Conservation (phyloP, 2,888 invertebrate species). For the Rhagium mordax region DNA sequence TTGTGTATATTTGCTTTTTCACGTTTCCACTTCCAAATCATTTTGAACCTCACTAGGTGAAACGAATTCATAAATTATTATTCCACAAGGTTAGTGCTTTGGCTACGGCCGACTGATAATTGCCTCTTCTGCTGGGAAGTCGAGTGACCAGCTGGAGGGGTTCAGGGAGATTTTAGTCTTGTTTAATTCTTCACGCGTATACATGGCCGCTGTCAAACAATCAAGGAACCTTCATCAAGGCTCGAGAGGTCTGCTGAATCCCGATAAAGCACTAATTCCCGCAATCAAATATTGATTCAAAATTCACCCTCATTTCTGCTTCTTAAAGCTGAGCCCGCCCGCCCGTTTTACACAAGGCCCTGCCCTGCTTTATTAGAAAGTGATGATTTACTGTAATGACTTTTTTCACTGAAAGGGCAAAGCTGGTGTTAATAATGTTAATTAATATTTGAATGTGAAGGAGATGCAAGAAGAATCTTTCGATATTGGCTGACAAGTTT, state of each 20-base stretch:
- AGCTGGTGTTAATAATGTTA: conserved; percentile 76
- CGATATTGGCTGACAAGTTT: conserved; percentile 62
- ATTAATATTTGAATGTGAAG: conserved; percentile 75
- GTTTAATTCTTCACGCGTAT: conserved; percentile 70
- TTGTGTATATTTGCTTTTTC: no score
- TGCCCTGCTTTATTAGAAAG: conserved; percentile 72
- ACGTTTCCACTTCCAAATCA: not conserved
- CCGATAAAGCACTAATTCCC: conserved; percentile 72
- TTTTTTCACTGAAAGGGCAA: conserved; percentile 70
- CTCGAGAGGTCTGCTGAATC: conserved; percentile 69
- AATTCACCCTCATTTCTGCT: conserved; percentile 68
- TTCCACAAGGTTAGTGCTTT: not conserved
- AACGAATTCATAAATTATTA: conserved; percentile 2
- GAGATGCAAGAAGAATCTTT: conserved; percentile 63
- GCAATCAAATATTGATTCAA: conserved; percentile 73
- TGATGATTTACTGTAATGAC: conserved; percentile 77
- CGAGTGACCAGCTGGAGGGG: conserved; percentile 13
- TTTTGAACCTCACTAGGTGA: not conserved
- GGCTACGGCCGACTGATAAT: conserved; percentile 7
- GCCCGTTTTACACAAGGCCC: conserved; percentile 54
- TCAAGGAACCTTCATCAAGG: conserved; percentile 71
- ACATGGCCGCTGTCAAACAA: conserved; percentile 70
- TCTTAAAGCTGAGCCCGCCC: conserved; percentile 63
- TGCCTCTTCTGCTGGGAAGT: conserved; percentile 27
- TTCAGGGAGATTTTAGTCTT: conserved; percentile 42